phyloP scores from a whole-genome alignment of 2,797 vertebrate species.

The Heliangelus exortis region DNA sequence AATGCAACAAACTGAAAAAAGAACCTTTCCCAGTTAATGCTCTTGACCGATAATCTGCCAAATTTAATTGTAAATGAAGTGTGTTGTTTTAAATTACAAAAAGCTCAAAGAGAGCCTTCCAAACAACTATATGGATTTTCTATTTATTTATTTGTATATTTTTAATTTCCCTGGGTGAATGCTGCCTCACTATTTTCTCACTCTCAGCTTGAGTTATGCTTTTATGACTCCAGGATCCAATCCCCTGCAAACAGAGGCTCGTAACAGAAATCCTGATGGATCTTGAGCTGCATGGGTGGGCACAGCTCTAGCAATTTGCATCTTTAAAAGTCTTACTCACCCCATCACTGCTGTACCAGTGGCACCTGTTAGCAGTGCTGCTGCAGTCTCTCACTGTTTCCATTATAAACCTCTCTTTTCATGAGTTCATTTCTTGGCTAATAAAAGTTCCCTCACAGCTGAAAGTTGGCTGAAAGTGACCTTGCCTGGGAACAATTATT shows the following conservation, averaged over 20 bases:
- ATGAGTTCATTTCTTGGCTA: slow-evolving; percentile 46
- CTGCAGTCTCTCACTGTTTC: slow-evolving; percentile 5
- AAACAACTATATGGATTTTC: neutral
- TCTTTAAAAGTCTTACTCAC: neutral
- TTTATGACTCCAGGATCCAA: slow-evolving; percentile 7
- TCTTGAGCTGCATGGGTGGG: slow-evolving; percentile 55
- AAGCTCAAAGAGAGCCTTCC: slow-evolving; percentile 25
- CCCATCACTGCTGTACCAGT: neutral
- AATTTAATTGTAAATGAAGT: slow-evolving; percentile 3
- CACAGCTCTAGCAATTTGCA: neutral
- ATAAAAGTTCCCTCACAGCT: slow-evolving; percentile 47
- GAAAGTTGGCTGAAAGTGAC: slow-evolving; percentile 44
- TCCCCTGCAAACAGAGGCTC: neutral
- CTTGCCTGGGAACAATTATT: slow-evolving; percentile 47
- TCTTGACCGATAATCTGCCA: neutral
- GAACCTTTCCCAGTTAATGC: neutral
- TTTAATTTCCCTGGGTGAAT: neutral
- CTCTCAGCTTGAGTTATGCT: neutral
- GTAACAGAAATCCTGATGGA: neutral
- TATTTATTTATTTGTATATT: neutral
- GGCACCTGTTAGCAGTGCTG: slow-evolving; percentile 40
- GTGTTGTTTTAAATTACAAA: neutral
- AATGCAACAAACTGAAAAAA: slow-evolving; percentile 30
- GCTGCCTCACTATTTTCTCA: neutral
- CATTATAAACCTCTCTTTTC: slow-evolving; percentile 37